phyloP scores from a whole-genome alignment of 2,888 invertebrate species.

The Branchipolynoe longqiensis region DNA sequence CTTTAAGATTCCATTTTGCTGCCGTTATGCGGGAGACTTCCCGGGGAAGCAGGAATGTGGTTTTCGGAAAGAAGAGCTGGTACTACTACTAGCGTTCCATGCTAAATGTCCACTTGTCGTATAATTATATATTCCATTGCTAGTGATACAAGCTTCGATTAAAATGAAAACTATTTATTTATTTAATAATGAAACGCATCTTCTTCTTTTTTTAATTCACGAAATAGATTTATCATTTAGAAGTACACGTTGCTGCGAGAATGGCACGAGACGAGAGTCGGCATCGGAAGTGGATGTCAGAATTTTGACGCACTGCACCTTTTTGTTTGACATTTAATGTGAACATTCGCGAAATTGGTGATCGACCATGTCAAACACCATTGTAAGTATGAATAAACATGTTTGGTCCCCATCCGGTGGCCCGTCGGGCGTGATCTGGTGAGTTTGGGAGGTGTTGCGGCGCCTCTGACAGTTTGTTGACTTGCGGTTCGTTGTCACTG shows the following conservation, averaged over 20 bases:
- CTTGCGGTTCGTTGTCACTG: slow-evolving; percentile 17
- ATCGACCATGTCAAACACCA: slow-evolving; percentile 5
- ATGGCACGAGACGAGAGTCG: slow-evolving; percentile 29
- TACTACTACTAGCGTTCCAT: too few species aligned
- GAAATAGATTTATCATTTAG: too few species aligned
- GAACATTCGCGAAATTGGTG: not conserved
- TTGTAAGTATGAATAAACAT: slow-evolving; percentile 23
- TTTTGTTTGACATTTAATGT: slow-evolving; percentile 43
- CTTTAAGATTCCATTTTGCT: too few species aligned
- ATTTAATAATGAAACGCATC: too few species aligned
- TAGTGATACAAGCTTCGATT: too few species aligned
- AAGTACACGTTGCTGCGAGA: not conserved
- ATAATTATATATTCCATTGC: too few species aligned
- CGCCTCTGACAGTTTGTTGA: slow-evolving; percentile 52
- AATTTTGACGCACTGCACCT: not conserved
- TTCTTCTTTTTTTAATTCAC: too few species aligned
- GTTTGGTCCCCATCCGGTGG: not conserved
- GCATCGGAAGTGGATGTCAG: slow-evolving; percentile 55
- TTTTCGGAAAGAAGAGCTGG: too few species aligned
- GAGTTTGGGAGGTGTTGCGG: not conserved
- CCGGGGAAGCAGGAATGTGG: too few species aligned
- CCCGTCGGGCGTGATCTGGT: not conserved
- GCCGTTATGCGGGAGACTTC: too few species aligned
- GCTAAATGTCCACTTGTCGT: too few species aligned
- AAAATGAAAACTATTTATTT: too few species aligned